Base-by-base conservation (phyloP, 1,140 invertebrate species). In the Aphis craccivora region DNA sequence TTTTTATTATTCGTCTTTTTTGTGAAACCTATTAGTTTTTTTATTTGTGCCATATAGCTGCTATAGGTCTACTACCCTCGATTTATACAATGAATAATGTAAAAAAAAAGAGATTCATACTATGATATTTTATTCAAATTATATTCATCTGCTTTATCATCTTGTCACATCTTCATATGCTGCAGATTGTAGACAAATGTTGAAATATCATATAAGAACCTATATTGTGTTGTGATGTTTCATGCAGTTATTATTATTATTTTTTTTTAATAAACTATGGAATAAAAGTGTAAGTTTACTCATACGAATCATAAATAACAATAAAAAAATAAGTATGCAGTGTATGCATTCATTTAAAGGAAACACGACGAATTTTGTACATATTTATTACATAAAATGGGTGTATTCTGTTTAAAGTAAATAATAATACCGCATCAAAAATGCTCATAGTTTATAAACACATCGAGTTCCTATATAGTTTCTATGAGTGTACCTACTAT, bases 61-160 rank as follows among this genome's bases (percentile, higher is more conserved):
- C 43, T 23, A 43, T 45, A 48, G 22, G 37, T 84, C 81, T 84
- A 84, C 81, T 84, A 84, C 83, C 83, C 83, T 84, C 22, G 18
- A 48, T 87, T 87, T 87, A 87, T 48, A 48, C 86, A 87, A 87
- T 87, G 43, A 87, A 87, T 87, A 51, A 87, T 87, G 43, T 51
- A 87, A n/a, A 87, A 76, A 51, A 51, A 48, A n/a, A n/a, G n/a
- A 87, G 84, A 87, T 87, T 45, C 43, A 48, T 51, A 51, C 40
- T 84, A 37, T 83, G 22, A 40, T 45, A 4, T 87, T 45, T 87
- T 87, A 87, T 87, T 87, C 30, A 87, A 48, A 87, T 87, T 48
- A 23, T 87, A 45, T 87, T 48, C 43, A 87, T 87, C 20, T 45
- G n/a, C 48, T 87, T 48, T 87, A 45, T 87, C 86, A 48, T 18